Evolutionary conservation across 2,888 invertebrate genomes (phyloP).

Genomic region (Actias luna): DNA sequence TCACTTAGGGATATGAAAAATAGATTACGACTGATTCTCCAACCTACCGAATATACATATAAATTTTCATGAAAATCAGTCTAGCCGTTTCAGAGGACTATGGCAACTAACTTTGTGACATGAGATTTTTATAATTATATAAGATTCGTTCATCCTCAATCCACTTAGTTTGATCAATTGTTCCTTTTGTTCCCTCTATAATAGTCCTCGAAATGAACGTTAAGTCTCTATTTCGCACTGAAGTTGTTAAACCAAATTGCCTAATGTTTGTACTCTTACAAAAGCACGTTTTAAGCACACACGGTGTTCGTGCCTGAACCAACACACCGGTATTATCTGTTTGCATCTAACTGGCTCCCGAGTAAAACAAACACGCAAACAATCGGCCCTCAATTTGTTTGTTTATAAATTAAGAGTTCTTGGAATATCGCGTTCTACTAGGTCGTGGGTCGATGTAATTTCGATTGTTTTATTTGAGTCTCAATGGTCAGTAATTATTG

Average conservation of each 20-base stretch:
- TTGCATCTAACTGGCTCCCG: constrained; percentile 28
- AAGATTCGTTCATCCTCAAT: too few relatives aligned
- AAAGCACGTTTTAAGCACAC: constrained; percentile 13
- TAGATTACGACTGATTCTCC: too few relatives aligned
- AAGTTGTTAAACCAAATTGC: constrained; percentile 19
- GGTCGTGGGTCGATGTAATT: neutral
- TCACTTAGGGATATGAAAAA: too few relatives aligned
- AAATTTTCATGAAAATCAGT: too few relatives aligned
- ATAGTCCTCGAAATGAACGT: neutral
- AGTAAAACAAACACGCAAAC: constrained; percentile 32
- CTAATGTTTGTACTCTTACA: constrained; percentile 19
- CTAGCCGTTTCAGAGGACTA: too few relatives aligned
- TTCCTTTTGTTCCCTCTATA: neutral
- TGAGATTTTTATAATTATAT: too few relatives aligned
- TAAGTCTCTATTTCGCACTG: constrained; percentile 8
- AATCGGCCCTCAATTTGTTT: constrained; percentile 20
- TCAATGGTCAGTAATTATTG: too few relatives aligned
- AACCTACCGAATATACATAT: too few relatives aligned
- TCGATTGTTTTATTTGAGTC: neutral
- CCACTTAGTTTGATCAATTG: too few relatives aligned
- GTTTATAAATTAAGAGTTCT: constrained; percentile 18
- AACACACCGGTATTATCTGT: constrained; percentile 25
- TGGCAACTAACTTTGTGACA: too few relatives aligned
- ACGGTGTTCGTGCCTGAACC: constrained; percentile 12
- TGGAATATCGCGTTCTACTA: neutral